A percentile compares a stretch with the other conserved stretches of the same genome.
phyloP scores from a whole-genome alignment of 1,140 invertebrate genomes.

The Drosophila sproati region DNA sequence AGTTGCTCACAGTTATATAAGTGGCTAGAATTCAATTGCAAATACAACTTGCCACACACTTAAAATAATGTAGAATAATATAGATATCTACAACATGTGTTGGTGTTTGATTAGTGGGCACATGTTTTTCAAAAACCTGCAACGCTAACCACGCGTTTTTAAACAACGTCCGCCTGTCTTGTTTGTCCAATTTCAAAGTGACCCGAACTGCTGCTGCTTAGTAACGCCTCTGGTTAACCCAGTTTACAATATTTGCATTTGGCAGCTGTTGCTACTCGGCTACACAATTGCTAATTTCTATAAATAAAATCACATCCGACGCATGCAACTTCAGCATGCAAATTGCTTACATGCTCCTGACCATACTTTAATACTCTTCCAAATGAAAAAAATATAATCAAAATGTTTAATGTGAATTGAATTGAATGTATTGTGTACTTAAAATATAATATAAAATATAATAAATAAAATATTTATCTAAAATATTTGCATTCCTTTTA shows the following conservation, averaged over 20 bases:
- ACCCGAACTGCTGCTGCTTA: constrained; percentile 32
- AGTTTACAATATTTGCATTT: constrained; percentile 56
- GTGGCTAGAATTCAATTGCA: constrained; percentile 48
- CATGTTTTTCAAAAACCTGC: constrained; percentile 41
- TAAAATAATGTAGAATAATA: constrained; percentile 3
- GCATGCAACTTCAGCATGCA: constrained; percentile 43
- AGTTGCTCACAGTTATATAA: background rate
- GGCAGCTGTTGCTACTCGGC: constrained; percentile 63
- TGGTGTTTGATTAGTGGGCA: constrained; percentile 33
- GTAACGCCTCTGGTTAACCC: constrained; percentile 60
- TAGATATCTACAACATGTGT: constrained; percentile 1
- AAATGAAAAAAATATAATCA: background rate
- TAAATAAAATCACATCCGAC: constrained; percentile 64
- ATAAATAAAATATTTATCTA: too few relatives aligned
- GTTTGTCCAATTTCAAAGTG: constrained; percentile 62
- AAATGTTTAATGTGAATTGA: background rate
- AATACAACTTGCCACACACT: constrained; percentile 22
- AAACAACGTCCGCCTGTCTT: constrained; percentile 12
- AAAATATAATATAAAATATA: too few relatives aligned
- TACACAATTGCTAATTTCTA: constrained; percentile 65
- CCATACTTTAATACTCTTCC: background rate
- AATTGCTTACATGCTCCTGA: constrained; percentile 21
- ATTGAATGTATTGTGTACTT: too few relatives aligned
- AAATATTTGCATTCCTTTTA: too few relatives aligned
- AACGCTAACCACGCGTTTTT: constrained; percentile 40